Conservation (phyloP, 2,888 invertebrate genomes). For the Rotaria magnacalcarata region DNA sequence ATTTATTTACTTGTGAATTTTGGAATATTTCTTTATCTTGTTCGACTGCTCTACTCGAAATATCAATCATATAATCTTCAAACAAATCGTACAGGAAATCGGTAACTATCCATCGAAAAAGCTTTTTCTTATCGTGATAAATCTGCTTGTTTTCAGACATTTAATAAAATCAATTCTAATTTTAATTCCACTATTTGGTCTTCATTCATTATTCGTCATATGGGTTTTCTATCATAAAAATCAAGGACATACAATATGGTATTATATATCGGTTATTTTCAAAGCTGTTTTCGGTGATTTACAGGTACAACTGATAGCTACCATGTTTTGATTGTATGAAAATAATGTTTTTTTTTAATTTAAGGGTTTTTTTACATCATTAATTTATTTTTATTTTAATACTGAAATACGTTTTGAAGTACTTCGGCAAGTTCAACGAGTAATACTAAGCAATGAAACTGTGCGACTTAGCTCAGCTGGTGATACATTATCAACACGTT, state of each 20-base stretch:
- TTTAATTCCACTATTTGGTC: conserved; percentile 7
- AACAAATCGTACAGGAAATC: background rate
- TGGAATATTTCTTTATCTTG: background rate
- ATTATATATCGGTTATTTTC: background rate
- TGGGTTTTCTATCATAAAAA: conserved; percentile 6
- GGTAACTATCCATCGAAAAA: background rate
- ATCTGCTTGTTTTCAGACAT: background rate
- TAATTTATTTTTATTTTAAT: conserved; percentile 5
- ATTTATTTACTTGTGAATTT: background rate
- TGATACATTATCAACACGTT: conserved; percentile 13
- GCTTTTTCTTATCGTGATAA: too few relatives aligned
- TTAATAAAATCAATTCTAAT: background rate
- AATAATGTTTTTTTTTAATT: too few relatives aligned
- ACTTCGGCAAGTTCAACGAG: background rate
- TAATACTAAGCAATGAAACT: background rate
- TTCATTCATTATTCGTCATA: conserved; percentile 7
- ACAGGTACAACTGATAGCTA: background rate
- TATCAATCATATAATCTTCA: background rate
- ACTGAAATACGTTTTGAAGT: conserved; percentile 1
- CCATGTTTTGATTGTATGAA: too few relatives aligned
- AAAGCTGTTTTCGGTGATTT: background rate
- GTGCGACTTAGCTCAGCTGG: background rate
- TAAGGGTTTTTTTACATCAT: background rate
- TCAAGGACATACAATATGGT: background rate
- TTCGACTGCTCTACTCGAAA: background rate